A percentile compares a stretch with the other conserved stretches of the same genome.
These are phyloP conservation scores for Frieseomelitta varia DNA, from an alignment of 1,140 invertebrate species.

Conservation along the genomic window DNA sequence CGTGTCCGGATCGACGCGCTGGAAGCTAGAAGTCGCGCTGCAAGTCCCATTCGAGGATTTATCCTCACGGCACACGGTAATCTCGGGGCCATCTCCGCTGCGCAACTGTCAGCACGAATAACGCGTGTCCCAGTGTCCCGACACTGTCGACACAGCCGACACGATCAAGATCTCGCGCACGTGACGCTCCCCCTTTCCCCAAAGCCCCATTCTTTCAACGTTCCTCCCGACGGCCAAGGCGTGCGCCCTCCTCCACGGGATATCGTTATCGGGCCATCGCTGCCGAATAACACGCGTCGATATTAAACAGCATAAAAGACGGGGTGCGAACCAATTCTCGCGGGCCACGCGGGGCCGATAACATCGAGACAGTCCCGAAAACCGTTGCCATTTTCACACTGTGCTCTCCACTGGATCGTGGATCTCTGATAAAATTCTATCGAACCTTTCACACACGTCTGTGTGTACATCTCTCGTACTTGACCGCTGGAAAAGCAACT, in stretches of 20 bases:
- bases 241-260: slow-evolving; percentile 37
- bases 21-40: slow-evolving; percentile 56
- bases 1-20: slow-evolving; percentile 36
- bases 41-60: slow-evolving; percentile 54
- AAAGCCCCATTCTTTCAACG: background rate
- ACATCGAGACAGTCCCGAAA: slow-evolving; percentile 45
- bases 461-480: too few relatives aligned
- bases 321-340: slow-evolving; percentile 64
- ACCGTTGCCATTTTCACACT: slow-evolving; percentile 32
- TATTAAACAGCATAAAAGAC: slow-evolving; percentile 63
- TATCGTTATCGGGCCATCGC: slow-evolving; percentile 65
- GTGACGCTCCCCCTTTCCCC: slow-evolving; percentile 24
- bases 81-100: slow-evolving; percentile 64
- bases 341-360: slow-evolving; percentile 44
- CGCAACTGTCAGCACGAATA: slow-evolving; percentile 68
- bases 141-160: slow-evolving; percentile 55
- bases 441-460: too few relatives aligned
- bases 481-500: too few relatives aligned
- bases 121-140: slow-evolving; percentile 42
- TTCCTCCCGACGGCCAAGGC: slow-evolving; percentile 21
- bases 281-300: slow-evolving; percentile 62
- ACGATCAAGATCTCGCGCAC: slow-evolving; percentile 66
- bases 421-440: too few relatives aligned
- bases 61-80: slow-evolving; percentile 60
- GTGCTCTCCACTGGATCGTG: slow-evolving; percentile 17